Base-by-base conservation (phyloP, 2,888 invertebrate genomes). In the Trichacis sp. region DNA sequence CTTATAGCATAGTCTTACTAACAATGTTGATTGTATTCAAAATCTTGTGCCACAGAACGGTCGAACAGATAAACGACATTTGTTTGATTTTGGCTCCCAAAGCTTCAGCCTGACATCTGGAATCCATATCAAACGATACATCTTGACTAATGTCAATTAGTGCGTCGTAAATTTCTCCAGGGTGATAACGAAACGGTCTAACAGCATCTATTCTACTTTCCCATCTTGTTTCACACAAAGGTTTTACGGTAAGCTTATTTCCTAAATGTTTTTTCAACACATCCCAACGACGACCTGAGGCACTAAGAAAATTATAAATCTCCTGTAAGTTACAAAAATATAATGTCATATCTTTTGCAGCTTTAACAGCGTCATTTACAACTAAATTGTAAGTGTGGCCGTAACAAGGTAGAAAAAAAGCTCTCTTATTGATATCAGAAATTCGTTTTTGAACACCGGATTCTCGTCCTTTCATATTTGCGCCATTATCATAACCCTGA, bases 401-500 rank as follows among this genome's bases (percentile, higher is more conserved):
- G 24, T 24, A 3, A 45, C 66, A 66, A 14, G 62, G 62, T 43
- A 69, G 45, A 46, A 54, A 65, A 56, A 63, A 59, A 24, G 63
- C 68, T 42, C 40, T 30, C 12, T 58, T 51, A 55, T 62, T 58
- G 36, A 47, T 12, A 52, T 78, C 71, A 17, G 75, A 65, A 71
- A 79, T 75, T 75, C 73, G 76, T 52, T 48, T 77, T 75, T 79
- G 77, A 48, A 79, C 77, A 8, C 79, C 77, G 69, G 65, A 69
- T 67, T 78, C 76, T 75, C 75, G 74, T 48, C 77, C 79, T 64
- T 73, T 72, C 75, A 79, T 80, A 50, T 80, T 80, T 12, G 77
- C 73, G 15, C 79, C 78, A 65, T 81, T 81, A 65, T 80, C 77
- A 66, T 80, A 79, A 48, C 76, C 77, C 65, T 78, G 77, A 59